Base-by-base conservation (phyloP, 2,797 vertebrate species). In the Anguilla pacifica region DNA sequence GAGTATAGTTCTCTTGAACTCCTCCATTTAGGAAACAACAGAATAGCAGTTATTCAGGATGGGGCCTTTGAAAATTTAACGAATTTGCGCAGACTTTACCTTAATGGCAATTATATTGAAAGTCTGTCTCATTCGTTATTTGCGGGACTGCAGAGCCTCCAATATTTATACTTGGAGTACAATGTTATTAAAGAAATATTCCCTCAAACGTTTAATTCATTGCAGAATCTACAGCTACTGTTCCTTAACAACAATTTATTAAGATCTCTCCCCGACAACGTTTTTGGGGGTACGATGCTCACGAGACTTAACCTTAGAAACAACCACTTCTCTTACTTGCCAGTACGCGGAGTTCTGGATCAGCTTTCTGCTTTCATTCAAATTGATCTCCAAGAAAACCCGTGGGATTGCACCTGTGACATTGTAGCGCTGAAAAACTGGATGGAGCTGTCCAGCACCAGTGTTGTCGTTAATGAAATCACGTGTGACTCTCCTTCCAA, bases 101-200 rank as follows among this genome's bases (percentile, higher is more conserved):
- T 99, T 72, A 99, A 99, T 51, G 98, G 98, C 85, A 99, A 99
- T 94, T 99, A 99, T 93, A 98, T 99, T 31, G 98, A 99, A 91
- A 95, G 97, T 3, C 95, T 99, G 28, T 97, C 98, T 57, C 96
- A 96, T 1, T 97, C 97, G 0, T 97, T 99, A 91, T 99, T 99
- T 0, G 89, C 93, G 0, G 98, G 98, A 57, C 96, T 99, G 89
- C 97, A 98, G 91, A 98, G 97, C 49, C 96, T 99, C 91, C 98
- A 99, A 83, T 99, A 99, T 90, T 97, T 99, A 57, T 99, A 99
- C 90, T 94, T 99, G 97, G 98, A 99, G 94, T 99, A 99, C 86
- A 99, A 99, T 90, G 98, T 99, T 85, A 99, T 99, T 87, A 99
- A 99, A 93, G 98, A 99, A 87, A 98, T 99, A 92, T 93, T 97